phyloP scores from a whole-genome alignment of 1,140 invertebrate species.

The Drosophila tropicalis region DNA sequence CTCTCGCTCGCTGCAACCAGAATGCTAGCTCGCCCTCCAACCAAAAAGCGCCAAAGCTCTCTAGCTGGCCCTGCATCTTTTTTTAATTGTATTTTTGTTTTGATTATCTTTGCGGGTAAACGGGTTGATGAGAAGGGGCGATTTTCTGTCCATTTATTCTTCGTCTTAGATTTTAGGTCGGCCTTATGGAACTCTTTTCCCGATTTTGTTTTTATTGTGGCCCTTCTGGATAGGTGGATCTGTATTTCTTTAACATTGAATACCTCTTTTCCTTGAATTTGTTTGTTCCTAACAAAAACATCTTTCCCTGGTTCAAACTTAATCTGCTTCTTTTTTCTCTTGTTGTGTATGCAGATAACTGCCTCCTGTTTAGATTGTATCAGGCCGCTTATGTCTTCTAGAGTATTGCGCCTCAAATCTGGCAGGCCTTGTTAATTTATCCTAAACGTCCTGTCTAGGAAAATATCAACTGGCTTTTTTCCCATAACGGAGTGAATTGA shows the following conservation, averaged over 20 bases:
- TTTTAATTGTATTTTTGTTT: not conserved
- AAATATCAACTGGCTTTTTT: slow-evolving; percentile 4
- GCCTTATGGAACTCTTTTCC: too few species aligned
- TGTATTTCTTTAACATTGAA: not conserved
- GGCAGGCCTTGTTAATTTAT: too few species aligned
- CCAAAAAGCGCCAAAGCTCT: not conserved
- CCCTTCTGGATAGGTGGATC: too few species aligned
- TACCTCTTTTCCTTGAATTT: slow-evolving; percentile 1
- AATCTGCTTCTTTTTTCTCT: not conserved
- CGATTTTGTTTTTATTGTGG: not conserved
- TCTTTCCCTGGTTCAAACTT: not conserved
- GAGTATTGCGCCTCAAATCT: too few species aligned
- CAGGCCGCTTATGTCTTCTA: not conserved
- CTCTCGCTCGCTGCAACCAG: too few species aligned
- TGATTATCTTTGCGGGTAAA: not conserved
- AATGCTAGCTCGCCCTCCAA: too few species aligned
- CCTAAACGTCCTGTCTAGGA: not conserved
- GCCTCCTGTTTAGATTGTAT: slow-evolving; percentile 1
- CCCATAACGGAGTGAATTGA: slow-evolving; percentile 9
- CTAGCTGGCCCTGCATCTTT: not conserved
- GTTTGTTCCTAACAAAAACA: slow-evolving; percentile 3
- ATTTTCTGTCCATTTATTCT: too few species aligned
- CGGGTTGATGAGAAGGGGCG: too few species aligned
- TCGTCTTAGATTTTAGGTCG: too few species aligned
- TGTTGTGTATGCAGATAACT: not conserved